Evolutionary conservation across 92 coral and sea anemone species (phyloP).

Genomic region (Chrysogorgia sp.): DNA sequence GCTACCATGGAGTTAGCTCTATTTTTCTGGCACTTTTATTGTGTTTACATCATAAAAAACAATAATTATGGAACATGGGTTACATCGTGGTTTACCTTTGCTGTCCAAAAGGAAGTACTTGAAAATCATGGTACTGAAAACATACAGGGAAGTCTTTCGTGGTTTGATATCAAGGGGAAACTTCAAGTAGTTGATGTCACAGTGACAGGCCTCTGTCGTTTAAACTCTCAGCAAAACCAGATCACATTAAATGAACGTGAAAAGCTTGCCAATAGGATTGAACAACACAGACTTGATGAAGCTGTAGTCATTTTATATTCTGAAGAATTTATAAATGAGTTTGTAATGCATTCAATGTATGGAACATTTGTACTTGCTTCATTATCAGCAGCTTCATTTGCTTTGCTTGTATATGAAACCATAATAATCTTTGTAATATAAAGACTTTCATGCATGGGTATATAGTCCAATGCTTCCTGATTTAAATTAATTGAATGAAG

Average conservation of each 20-base stretch:
- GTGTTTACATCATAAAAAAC: constrained; percentile 11
- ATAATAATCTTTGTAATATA: too few relatives aligned
- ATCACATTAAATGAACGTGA: constrained; percentile 25
- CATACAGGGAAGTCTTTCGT: constrained; percentile 16
- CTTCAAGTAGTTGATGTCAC: constrained; percentile 30
- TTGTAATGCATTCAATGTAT: constrained; percentile 11
- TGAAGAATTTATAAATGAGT: constrained; percentile 11
- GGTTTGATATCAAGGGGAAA: constrained; percentile 4
- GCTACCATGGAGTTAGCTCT: constrained; percentile 15
- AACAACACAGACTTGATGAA: constrained; percentile 13
- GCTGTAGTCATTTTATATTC: constrained; percentile 33
- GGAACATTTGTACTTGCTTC: constrained; percentile 12
- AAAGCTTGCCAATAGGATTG: constrained; percentile 24
- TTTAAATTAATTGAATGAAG: too few relatives aligned
- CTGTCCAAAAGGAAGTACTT: constrained; percentile 9
- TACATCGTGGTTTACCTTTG: constrained; percentile 40
- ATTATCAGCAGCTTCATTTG: constrained; percentile 16
- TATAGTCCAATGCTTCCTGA: too few relatives aligned
- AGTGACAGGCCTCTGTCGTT: constrained; percentile 32
- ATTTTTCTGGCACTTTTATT: constrained; percentile 22
- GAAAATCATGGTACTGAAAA: too few relatives aligned
- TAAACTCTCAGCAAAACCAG: constrained; percentile 22
- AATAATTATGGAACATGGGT: constrained; percentile 22
- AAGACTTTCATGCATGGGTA: too few relatives aligned
- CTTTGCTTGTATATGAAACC: constrained; percentile 21